Base-by-base conservation (phyloP, 2,888 invertebrate genomes). In the Epinotia nisella region DNA sequence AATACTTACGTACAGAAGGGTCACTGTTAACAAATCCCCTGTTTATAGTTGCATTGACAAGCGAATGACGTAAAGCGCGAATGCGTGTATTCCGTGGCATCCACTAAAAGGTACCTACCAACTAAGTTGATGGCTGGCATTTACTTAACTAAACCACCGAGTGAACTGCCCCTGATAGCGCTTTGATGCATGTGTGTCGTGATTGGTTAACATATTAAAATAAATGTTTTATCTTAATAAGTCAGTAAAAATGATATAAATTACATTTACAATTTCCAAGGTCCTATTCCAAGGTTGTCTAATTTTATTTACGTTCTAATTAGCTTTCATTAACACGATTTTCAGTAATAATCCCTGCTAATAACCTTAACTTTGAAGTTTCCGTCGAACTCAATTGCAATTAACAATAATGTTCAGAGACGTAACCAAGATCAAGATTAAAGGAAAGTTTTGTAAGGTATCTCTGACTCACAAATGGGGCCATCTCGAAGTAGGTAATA, bases 391-490 rank as follows among this genome's bases (percentile, higher is more conserved):
- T 58, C 29, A 59, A 69, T 59, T 59, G 51, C 69, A 73, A 73
- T 73, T 73, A 69, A 51, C 64, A 19, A 53, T 64, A 64, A 69
- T 72, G 17, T 60, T 73, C 56, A 45, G 19, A 69, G 62, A 69
- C 29, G 73, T 68, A 73, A 58, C 73, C 73, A 58, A n/a, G 69
- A 69, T 73, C 64, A 69, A 73, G 69, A 73, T 69, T 53, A 61
- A n/a, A 56, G 69, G 72, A 69, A 69, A 73, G 62, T 69, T 73
- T n/a, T 64, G 62, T 17, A 53, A 53, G 51, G 58, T 59, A 64
- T 59, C 58, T 53, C 53, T n/a, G 62, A 62, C 61, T 29, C 41
- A 64, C 13, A 58, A 49, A 64, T 58, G 49, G 53, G 41, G 64
- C 21, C 51, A 62, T 72, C 55, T 29, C 17, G 49, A 49, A 29